phyloP scores from a whole-genome alignment of 2,888 invertebrate genomes.

The Agrotis segetum region DNA sequence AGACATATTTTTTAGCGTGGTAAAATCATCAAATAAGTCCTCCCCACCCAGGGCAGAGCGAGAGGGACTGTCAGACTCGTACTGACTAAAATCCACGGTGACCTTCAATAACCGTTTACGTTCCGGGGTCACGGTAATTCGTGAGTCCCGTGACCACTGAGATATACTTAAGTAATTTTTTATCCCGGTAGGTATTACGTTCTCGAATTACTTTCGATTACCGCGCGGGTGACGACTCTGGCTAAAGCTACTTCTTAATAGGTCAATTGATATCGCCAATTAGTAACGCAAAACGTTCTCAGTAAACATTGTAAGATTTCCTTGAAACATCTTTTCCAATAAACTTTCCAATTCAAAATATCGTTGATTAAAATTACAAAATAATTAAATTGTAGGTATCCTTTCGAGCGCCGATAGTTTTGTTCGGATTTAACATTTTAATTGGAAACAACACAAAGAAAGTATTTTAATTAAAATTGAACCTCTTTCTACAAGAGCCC shows the following conservation, averaged over 20 bases:
- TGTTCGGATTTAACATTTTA: constrained; percentile 27
- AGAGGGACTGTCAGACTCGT: no score
- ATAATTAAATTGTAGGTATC: constrained; percentile 34
- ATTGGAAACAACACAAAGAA: constrained; percentile 40
- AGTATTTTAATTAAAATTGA: constrained; percentile 46
- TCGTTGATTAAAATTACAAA: constrained; percentile 40
- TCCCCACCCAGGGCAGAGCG: no score
- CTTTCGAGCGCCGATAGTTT: constrained; percentile 35
- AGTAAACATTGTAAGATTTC: not conserved
- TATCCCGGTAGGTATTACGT: no score
- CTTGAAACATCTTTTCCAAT: not conserved
- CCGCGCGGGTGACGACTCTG: no score
- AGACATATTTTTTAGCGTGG: no score
- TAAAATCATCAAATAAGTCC: no score
- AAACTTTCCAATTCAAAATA: constrained; percentile 7
- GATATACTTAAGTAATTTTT: no score
- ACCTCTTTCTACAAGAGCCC: constrained; percentile 21
- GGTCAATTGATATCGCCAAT: constrained; percentile 7
- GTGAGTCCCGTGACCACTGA: no score
- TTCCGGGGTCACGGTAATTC: no score
- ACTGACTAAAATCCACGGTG: no score
- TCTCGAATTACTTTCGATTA: no score
- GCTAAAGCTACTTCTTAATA: not conserved
- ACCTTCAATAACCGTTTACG: no score
- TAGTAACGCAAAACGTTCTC: not conserved